Evolutionary conservation across 1,140 invertebrate genomes (phyloP).

Genomic region (Solen grandis): DNA sequence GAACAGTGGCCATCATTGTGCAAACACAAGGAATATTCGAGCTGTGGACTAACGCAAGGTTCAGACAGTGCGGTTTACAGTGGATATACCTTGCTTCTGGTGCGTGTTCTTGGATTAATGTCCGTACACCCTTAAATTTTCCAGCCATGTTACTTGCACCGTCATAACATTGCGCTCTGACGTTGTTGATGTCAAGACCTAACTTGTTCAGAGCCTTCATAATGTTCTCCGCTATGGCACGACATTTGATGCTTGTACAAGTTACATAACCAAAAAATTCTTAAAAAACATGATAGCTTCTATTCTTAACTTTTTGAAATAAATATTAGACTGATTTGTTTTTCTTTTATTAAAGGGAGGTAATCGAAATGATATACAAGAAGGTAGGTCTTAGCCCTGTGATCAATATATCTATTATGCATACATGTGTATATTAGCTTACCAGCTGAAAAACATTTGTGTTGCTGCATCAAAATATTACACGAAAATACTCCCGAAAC

Average conservation of each 20-base stretch:
- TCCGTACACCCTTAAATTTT: not conserved
- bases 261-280: not conserved
- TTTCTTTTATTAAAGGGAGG: no score
- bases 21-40: not conserved
- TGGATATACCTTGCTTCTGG: slow-evolving; percentile 3
- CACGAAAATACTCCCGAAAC: no score
- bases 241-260: not conserved
- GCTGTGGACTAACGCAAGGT: not conserved
- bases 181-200: not conserved
- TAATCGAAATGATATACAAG: no score
- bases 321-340: no score
- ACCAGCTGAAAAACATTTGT: no score
- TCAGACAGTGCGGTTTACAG: slow-evolving; percentile 5
- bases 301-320: no score
- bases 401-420: no score
- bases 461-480: no score
- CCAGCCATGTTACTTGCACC: not conserved
- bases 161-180: not conserved
- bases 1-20: slow-evolving; percentile 3
- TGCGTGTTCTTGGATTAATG: not conserved
- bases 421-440: no score
- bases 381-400: no score
- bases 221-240: not conserved
- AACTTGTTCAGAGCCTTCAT: not conserved
- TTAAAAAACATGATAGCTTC: no score